phyloP scores from a whole-genome alignment of 2,113 vertebrate species.

The Pelmatolapia mariae region DNA sequence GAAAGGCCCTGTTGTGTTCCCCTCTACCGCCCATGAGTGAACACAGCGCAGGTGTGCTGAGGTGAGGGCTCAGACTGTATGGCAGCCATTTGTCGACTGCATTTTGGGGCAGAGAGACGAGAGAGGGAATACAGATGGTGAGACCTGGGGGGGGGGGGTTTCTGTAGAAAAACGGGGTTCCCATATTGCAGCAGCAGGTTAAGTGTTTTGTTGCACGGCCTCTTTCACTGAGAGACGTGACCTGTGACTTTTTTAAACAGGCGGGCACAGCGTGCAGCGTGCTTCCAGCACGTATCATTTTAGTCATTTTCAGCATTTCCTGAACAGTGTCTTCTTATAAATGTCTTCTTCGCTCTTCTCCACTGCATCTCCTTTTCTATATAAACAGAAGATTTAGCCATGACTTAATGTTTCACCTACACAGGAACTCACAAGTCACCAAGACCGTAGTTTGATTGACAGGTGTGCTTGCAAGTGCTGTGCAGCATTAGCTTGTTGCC shows the following conservation, averaged over 20 bases:
- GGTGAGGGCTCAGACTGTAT: constrained; percentile 4
- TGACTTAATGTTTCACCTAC: not conserved
- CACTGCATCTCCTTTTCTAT: not conserved
- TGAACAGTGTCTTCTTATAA: fast-evolving
- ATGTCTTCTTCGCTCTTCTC: not conserved
- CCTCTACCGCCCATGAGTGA: constrained; percentile 37
- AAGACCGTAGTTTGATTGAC: not conserved
- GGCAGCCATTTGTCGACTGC: constrained; percentile 42
- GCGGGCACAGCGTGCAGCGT: not conserved
- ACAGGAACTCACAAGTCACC: not conserved
- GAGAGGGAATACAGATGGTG: constrained; percentile 1
- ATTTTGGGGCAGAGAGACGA: not conserved
- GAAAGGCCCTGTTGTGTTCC: constrained; percentile 43
- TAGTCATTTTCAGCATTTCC: not conserved
- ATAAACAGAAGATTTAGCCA: not conserved
- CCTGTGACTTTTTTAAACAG: not conserved
- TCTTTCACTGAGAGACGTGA: not conserved
- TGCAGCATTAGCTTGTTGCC: not conserved
- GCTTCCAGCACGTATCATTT: not conserved
- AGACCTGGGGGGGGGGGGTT: not conserved
- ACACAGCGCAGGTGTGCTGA: constrained; percentile 45
- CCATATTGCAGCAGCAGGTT: not conserved
- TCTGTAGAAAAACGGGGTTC: not conserved
- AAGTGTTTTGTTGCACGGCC: constrained; percentile 3
- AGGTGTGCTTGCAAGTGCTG: not conserved